Conservation (phyloP, 2,888 invertebrate genomes). For the Petrolisthes manimaculis region DNA sequence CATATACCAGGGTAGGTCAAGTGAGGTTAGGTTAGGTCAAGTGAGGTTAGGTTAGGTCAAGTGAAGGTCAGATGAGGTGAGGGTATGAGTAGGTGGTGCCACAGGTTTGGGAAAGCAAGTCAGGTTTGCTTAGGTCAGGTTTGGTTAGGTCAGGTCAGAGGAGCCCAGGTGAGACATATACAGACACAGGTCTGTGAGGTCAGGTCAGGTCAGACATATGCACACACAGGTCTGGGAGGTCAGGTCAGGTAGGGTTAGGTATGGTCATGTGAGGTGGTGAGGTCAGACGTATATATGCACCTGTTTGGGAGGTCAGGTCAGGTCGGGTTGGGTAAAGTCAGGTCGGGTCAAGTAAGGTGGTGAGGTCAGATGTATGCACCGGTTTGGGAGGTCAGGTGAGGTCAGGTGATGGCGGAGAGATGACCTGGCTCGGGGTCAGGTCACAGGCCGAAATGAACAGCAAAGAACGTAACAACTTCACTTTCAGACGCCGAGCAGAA, state of each 20-base stretch:
- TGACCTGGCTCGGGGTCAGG: conserved; percentile 16
- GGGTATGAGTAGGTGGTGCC: not conserved
- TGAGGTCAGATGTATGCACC: too few relatives aligned
- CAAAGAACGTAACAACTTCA: conserved; percentile 54
- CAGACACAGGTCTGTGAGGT: too few relatives aligned
- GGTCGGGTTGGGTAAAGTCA: not conserved
- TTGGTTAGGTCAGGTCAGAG: not conserved
- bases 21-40: not conserved
- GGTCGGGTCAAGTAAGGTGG: not conserved
- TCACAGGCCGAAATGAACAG: conserved; percentile 50
- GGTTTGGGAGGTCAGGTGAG: not conserved
- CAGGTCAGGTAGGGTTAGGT: not conserved
- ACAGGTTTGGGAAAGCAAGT: not conserved
- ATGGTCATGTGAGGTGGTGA: not conserved
- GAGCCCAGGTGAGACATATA: too few relatives aligned
- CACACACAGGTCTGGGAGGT: too few relatives aligned
- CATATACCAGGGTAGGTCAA: not conserved
- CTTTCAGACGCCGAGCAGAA: conserved; percentile 44
- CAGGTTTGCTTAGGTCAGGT: not conserved
- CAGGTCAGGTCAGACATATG: too few relatives aligned
- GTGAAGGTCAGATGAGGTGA: not conserved
- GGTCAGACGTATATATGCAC: not conserved
- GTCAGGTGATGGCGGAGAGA: not conserved
- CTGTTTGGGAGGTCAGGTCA: not conserved
- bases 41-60: not conserved